Evolutionary conservation across 2,888 invertebrate species (phyloP), one percentile per base, ranked within the genome.

Genomic region (Ectobius pallidus): DNA sequence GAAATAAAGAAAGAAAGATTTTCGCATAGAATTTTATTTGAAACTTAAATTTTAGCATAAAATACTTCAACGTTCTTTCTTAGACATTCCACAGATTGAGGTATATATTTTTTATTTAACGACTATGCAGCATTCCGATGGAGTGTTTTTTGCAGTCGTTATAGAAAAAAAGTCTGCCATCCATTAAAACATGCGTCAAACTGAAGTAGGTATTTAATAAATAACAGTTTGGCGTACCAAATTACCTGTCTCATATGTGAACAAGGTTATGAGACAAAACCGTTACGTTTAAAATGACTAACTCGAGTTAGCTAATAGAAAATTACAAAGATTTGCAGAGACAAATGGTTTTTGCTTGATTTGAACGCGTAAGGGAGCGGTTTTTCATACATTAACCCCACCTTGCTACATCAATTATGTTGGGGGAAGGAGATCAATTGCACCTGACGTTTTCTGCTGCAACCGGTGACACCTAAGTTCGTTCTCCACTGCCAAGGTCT

Each of bases 401-500:
- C 49, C 49, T 20, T 20, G 9, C 22, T 1, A 22, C 22, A 9
- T 49, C 9, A 20, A 20, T 49, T 49, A 14, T 49, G 4, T 22
- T 18, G 49, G 39, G 14, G n/a, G n/a, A n/a, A n/a, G n/a, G 7
- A 20, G 49, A 49, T 22, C 49, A 49, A 20, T 49, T n/a, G n/a
- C 49, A 49, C 20, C 20, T 49, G 49, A 49, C 18, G 20, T 49
- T n/a, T 49, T n/a, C 22, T n/a, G n/a, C n/a, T n/a, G n/a, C n/a
- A n/a, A 20, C 20, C 49, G 46, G 46, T 46, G n/a, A 14, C 16
- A n/a, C 9, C 20, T 32, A 52, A 39, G 69, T 34, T 58, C 69
- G 55, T 34, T 42, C 58, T 46, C 49, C 49, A 49, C 2, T 49
- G 49, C 18, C 52, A 27, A 52, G 18, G 61, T 44, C 70, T 32